phyloP scores from a whole-genome alignment of 2,888 invertebrate species.

The Drosophila paracracens region DNA sequence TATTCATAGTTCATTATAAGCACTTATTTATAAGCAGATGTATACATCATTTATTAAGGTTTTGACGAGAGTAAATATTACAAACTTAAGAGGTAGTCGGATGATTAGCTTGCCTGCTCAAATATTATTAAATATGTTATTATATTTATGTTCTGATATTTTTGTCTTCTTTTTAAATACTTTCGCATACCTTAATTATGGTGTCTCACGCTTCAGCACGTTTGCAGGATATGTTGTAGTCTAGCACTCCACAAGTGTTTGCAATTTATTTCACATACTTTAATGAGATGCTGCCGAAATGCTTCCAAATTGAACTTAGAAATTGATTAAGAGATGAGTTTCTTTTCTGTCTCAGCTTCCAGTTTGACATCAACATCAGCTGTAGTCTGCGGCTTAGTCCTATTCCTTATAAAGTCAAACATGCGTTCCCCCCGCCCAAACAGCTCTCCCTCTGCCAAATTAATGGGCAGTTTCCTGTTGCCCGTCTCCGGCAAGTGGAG shows the following conservation, averaged over 20 bases:
- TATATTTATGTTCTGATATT: background rate
- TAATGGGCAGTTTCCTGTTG: constrained; percentile 64
- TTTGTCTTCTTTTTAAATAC: background rate
- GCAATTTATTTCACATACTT: constrained; percentile 3
- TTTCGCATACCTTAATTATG: background rate
- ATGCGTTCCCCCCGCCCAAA: constrained; percentile 59
- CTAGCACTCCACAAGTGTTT: background rate
- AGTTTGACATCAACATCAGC: constrained; percentile 8
- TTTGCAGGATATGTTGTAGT: constrained; percentile 8
- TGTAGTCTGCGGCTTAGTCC: background rate
- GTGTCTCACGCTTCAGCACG: background rate
- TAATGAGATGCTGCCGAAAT: too few species aligned
- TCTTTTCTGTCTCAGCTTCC: constrained; percentile 36
- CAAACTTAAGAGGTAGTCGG: background rate
- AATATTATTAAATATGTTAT: background rate
- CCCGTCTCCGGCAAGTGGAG: constrained; percentile 87
- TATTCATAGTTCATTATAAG: background rate
- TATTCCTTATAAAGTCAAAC: constrained; percentile 54
- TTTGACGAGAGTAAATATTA: background rate
- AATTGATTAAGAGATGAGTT: constrained; percentile 33
- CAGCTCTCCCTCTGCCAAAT: constrained; percentile 56
- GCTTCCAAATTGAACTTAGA: too few species aligned
- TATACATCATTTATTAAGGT: background rate
- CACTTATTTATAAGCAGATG: background rate
- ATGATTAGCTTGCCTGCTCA: background rate